Percentiles rank a stretch among this genome's conserved stretches.
Conservation (phyloP, 2,113 vertebrate genomes). For the Caranx ignobilis region DNA sequence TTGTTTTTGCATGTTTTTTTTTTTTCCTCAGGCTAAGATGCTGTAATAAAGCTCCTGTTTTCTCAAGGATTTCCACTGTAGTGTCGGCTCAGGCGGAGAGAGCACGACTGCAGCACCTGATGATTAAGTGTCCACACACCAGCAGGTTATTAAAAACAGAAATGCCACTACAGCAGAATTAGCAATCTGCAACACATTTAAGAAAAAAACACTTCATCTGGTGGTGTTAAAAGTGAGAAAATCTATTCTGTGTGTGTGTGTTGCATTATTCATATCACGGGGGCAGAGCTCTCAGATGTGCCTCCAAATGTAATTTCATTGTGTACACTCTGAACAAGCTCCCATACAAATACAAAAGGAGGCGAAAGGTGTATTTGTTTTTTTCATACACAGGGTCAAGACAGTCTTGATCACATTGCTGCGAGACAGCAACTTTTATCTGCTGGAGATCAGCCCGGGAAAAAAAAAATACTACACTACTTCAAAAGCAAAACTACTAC, state of each 20-base stretch:
- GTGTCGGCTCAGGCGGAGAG: not conserved
- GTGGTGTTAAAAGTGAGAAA: constrained; percentile 47
- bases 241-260: constrained; percentile 29
- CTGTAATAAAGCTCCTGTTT: constrained; percentile 21
- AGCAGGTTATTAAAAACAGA: constrained; percentile 34
- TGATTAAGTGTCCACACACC: constrained; percentile 54
- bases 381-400: constrained; percentile 8
- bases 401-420: constrained; percentile 10
- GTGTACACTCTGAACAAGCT: constrained; percentile 56
- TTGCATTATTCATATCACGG: constrained; percentile 66
- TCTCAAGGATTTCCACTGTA: constrained; percentile 29
- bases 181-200: constrained; percentile 52
- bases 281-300: constrained; percentile 33
- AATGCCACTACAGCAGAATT: constrained; percentile 69
- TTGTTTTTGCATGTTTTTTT: constrained; percentile 10
- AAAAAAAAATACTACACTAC: not conserved
- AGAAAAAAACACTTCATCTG: constrained; percentile 46
- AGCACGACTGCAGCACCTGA: constrained; percentile 5
- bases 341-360: constrained; percentile 22
- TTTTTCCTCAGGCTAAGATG: not conserved
- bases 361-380: not conserved
- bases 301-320: constrained; percentile 50
- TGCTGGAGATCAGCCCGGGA: constrained; percentile 10
- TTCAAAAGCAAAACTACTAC: constrained; percentile 24
- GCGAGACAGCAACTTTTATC: constrained; percentile 31